Conservation (phyloP, 2,113 vertebrate species). For the Hylia prasina region DNA sequence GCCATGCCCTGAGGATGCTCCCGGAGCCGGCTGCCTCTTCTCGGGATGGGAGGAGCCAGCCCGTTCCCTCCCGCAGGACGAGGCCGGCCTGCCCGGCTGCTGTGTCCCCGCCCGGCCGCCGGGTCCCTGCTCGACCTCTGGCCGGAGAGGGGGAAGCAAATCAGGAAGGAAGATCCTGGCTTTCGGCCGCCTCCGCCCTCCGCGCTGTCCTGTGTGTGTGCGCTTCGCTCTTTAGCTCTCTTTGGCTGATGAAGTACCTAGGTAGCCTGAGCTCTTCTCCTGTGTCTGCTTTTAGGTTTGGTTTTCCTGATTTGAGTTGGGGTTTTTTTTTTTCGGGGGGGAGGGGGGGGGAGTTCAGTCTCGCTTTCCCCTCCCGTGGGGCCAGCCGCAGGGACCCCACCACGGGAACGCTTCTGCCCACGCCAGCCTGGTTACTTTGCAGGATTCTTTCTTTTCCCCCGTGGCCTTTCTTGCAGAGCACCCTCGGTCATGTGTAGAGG, state of each 20-base stretch:
- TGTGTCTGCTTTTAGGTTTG: conserved; percentile 36
- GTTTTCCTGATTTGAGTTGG: conserved; percentile 21
- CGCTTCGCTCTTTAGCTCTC: conserved; percentile 47
- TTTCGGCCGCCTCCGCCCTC: neutral
- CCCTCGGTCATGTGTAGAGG: neutral
- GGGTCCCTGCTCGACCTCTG: neutral
- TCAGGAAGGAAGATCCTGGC: neutral
- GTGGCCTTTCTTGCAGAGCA: conserved; percentile 54
- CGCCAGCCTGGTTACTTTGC: neutral
- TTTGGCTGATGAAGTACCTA: conserved; percentile 42
- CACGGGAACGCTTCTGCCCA: neutral
- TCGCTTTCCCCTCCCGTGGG: neutral
- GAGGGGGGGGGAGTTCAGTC: neutral
- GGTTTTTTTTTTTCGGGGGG: neutral
- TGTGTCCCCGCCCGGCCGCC: neutral
- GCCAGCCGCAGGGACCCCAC: neutral
- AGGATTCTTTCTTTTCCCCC: conserved; percentile 3
- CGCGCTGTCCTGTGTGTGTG: conserved; percentile 18
- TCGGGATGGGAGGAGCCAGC: neutral
- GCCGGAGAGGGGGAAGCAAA: neutral
- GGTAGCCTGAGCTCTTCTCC: conserved; percentile 41
- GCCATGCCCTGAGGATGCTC: conserved; percentile 64
- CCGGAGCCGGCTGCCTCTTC: conserved; percentile 43
- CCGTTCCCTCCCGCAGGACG: neutral
- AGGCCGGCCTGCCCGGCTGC: neutral